A percentile compares a stretch with the other conserved stretches of the same genome.
Evolutionary conservation across 2,113 vertebrate species (phyloP).

Genomic region (Myocastor coypus): DNA sequence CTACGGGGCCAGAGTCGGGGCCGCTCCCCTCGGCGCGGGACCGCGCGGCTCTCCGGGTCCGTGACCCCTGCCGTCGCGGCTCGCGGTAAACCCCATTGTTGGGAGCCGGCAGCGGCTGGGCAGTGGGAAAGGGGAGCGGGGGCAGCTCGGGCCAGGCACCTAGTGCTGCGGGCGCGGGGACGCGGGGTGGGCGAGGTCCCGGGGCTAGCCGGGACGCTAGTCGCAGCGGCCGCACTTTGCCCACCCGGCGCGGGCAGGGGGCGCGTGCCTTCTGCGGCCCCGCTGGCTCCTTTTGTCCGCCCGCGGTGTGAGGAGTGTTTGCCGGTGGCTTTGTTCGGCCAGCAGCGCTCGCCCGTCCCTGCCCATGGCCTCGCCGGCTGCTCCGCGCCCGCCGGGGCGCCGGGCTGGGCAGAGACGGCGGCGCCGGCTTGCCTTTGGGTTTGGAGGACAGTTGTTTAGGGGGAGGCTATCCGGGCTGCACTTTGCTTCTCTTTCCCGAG

Average conservation of each 20-base stretch:
- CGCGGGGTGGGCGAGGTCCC: constrained; percentile 70
- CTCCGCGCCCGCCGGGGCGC: constrained; percentile 63
- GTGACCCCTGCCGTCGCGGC: constrained; percentile 34
- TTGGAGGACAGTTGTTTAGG: constrained; percentile 68
- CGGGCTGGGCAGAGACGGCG: constrained; percentile 48
- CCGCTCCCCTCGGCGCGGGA: constrained; percentile 14
- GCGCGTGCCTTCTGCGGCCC: constrained; percentile 75
- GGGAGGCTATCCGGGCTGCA: constrained; percentile 56
- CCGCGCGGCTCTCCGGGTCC: not conserved
- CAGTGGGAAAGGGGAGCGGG: not conserved
- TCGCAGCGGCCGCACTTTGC: constrained; percentile 63
- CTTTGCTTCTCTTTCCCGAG: constrained; percentile 71
- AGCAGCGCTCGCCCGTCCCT: constrained; percentile 59
- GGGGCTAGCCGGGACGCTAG: not conserved
- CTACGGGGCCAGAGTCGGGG: constrained; percentile 13
- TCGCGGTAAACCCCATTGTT: constrained; percentile 77
- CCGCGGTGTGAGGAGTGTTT: constrained; percentile 77
- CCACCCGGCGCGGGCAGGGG: constrained; percentile 71
- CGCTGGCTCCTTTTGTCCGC: constrained; percentile 80
- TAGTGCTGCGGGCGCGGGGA: constrained; percentile 24
- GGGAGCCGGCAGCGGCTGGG: constrained; percentile 60
- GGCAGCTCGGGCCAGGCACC: constrained; percentile 26
- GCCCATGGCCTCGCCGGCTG: constrained; percentile 32
- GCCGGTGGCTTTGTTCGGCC: constrained; percentile 80
- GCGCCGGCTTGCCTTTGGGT: constrained; percentile 53